Conservation (phyloP, 2,888 invertebrate species). For the Amorpha juglandis region DNA sequence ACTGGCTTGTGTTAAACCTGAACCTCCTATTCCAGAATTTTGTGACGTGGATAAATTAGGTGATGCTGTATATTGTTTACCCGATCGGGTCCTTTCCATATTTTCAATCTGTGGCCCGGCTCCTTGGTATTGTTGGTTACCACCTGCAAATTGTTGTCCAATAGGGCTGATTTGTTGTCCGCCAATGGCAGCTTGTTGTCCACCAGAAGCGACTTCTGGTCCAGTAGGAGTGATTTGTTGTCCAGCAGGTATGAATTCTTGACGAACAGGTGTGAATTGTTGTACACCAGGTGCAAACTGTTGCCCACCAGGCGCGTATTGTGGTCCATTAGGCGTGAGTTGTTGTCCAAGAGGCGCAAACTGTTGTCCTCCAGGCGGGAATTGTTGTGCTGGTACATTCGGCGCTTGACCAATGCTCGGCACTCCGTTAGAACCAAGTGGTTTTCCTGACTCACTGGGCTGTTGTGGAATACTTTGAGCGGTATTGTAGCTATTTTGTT, state of each 20-base stretch:
- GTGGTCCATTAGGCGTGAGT: not conserved
- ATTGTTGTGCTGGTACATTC: not conserved
- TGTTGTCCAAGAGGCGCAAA: not conserved
- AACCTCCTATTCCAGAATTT: not conserved
- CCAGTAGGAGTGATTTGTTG: not conserved
- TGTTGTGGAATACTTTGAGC: not conserved
- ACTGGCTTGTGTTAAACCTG: conserved; percentile 26
- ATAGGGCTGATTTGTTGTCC: conserved; percentile 28
- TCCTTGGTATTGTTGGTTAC: conserved; percentile 29
- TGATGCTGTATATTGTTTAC: conserved; percentile 46
- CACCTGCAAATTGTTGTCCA: not conserved
- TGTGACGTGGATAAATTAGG: conserved; percentile 1
- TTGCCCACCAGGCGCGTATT: not conserved
- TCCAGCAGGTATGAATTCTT: not conserved
- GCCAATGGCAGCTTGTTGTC: not conserved
- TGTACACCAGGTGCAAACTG: not conserved
- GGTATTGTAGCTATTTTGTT: not conserved
- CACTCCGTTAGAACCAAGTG: not conserved
- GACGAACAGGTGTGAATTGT: not conserved
- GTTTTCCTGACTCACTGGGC: not conserved
- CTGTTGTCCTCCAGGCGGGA: not conserved
- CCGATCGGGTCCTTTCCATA: conserved; percentile 42
- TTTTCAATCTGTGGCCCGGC: conserved; percentile 29
- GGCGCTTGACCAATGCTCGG: not conserved
- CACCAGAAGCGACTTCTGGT: not conserved